phyloP scores from a whole-genome alignment of 2,113 vertebrate genomes.

The Rhea pennata region DNA sequence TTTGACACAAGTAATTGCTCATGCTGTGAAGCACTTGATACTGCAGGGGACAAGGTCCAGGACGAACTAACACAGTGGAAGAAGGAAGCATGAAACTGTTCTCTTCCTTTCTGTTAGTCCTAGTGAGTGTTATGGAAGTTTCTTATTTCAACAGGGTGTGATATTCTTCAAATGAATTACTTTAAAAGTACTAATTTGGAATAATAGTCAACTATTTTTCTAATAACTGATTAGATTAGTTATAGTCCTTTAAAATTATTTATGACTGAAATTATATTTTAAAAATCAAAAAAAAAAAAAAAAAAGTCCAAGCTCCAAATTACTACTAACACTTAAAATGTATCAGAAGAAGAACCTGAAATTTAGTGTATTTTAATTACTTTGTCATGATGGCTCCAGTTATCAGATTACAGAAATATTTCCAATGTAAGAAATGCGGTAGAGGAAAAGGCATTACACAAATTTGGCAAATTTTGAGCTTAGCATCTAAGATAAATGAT shows the following conservation, averaged over 20 bases:
- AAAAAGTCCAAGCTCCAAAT: background rate
- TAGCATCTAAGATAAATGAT: conserved; percentile 16
- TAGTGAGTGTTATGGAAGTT: background rate
- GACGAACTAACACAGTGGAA: background rate
- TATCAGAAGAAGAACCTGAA: background rate
- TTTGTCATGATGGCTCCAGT: background rate
- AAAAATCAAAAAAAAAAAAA: background rate
- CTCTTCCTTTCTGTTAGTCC: background rate
- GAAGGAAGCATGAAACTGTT: background rate
- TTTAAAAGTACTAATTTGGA: background rate
- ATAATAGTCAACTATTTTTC: background rate
- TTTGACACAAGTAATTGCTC: background rate
- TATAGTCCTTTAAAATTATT: background rate
- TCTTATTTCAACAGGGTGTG: background rate
- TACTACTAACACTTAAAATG: background rate
- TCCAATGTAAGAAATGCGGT: background rate
- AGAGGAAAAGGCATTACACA: background rate
- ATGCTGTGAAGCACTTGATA: background rate
- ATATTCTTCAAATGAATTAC: background rate
- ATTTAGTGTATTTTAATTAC: background rate
- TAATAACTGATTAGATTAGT: background rate
- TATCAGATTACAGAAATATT: background rate
- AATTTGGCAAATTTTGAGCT: conserved; percentile 23
- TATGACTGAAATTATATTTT: background rate
- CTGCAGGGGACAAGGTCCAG: rapidly evolving